A percentile compares a stretch with the other conserved stretches of the same genome.
Evolutionary conservation across 2,797 vertebrate species (phyloP).

Genomic region (Dermochelys coriacea): DNA sequence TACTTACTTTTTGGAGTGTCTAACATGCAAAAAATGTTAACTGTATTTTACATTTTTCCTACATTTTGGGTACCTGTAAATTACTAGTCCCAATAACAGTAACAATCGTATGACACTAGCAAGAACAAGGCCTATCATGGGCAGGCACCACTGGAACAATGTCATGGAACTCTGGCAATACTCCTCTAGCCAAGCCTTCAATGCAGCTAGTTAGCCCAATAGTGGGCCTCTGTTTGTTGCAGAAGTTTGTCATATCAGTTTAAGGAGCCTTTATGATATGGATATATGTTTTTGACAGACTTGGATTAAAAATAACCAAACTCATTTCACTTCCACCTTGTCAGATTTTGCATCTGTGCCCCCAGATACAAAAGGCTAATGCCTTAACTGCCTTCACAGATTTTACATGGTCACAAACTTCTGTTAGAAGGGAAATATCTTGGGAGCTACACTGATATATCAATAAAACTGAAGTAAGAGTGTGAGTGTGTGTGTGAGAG

Average conservation of each 20-base stretch:
- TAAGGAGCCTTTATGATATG: slow-evolving; percentile 12
- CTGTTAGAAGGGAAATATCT: neutral
- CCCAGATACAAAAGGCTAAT: slow-evolving; percentile 16
- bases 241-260: neutral
- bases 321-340: neutral
- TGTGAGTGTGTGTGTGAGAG: neutral
- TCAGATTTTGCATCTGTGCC: neutral
- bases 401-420: neutral
- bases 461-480: neutral
- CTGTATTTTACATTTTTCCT: neutral
- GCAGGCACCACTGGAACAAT: neutral
- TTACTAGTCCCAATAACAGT: neutral
- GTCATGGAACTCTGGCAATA: neutral
- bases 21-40: fast-evolving
- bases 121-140: neutral
- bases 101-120: neutral
- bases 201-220: neutral
- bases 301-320: neutral
- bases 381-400: neutral
- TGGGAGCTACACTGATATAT: neutral
- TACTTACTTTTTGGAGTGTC: neutral
- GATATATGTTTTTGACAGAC: slow-evolving; percentile 33
- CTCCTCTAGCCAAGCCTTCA: neutral
- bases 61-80: neutral
- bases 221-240: neutral